Conservation (phyloP, 37 sponge, comb jelly and placozoan species). For the Oopsacas minuta region DNA sequence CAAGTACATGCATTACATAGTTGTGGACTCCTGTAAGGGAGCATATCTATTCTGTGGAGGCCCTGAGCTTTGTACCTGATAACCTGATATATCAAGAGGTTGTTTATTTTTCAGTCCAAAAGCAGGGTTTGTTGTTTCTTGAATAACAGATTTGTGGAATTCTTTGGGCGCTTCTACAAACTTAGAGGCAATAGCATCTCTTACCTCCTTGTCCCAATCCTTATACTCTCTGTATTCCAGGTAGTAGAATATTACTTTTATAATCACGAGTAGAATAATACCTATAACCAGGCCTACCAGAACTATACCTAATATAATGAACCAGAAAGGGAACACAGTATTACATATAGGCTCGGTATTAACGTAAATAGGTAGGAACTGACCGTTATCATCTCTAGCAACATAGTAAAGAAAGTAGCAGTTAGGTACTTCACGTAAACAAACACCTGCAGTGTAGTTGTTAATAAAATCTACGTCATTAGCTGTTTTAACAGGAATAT, state of each 20-base stretch:
- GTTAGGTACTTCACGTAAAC: neutral
- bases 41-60: neutral
- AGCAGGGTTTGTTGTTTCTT: slow-evolving; percentile 12
- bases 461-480: neutral
- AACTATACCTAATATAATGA: neutral
- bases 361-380: neutral
- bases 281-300: neutral
- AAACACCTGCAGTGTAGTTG: neutral
- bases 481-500: neutral
- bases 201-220: slow-evolving; percentile 33
- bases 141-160: neutral
- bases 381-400: neutral
- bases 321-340: neutral
- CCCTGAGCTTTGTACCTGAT: neutral
- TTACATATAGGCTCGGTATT: neutral
- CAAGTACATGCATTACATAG: neutral
- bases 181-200: slow-evolving; percentile 17
- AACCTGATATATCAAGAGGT: neutral
- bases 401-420: neutral
- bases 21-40: neutral
- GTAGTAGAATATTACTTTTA: neutral
- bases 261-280: neutral
- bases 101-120: neutral
- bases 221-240: slow-evolving; percentile 27
- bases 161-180: neutral